Base-by-base conservation (phyloP, 2,797 vertebrate species). In the Microctenopoma stevenorrisi region DNA sequence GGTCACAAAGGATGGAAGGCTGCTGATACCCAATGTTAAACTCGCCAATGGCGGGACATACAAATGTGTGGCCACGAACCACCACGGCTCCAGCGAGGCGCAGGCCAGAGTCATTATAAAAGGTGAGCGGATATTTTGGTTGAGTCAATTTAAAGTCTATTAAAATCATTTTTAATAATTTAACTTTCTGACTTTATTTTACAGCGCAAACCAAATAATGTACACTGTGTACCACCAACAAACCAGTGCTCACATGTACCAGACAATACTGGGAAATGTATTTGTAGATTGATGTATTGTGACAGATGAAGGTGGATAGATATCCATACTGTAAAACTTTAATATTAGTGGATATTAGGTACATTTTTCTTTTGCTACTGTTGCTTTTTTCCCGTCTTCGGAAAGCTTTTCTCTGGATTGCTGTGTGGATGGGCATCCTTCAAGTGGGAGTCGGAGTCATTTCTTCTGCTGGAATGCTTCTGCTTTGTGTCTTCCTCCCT, bases 31-130 rank as follows among this genome's bases (percentile, higher is more conserved):
- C 55, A 82, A 83, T 0, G 84, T 66, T 0, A 83, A 80, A 42
- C 79, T 79, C 0, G 62, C 69, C 0, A 95, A 98, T n/a, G 64
- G 94, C 0, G 98, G 97, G 25, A 92, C 87, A 3, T 99, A 98
- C 91, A 96, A 93, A 77, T 98, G 97, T 71, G 89, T 84, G 1
- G 96, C 96, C 79, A 92, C 91, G 89, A 99, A 98, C 89, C 94
- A 91, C 13, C 89, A 98, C 0, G 96, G 97, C 80, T 90, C 87
- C 0, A 94, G 95, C 0, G 95, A 96, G 74, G 91, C 94, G 12
- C 63, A 90, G 0, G 89, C 92, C 44, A 95, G 38, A 0, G 94
- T 99, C 69, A 65, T 65, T 0, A 69, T 99, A n/a, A 94, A 86
- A 52, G 95, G 97, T 98, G 84, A 95, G 94, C 42, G n/a, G 2